Evolutionary conservation across 2,113 vertebrate species (phyloP).

Genomic region (Siphamia tubifer): DNA sequence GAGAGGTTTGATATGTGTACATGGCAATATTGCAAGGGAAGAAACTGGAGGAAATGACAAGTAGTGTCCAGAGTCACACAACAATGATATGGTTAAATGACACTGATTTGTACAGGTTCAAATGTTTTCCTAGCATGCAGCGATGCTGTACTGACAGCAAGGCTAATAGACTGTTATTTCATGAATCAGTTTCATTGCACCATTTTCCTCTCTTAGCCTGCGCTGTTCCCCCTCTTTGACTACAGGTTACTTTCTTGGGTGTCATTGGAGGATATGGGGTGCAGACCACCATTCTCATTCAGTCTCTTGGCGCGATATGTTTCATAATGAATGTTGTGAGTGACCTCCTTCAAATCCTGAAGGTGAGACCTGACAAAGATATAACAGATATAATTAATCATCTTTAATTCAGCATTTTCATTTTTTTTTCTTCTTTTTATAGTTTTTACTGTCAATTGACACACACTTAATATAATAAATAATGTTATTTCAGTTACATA

Average conservation of each 20-base stretch:
- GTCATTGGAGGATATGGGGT: slow-evolving; percentile 85
- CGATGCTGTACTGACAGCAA: slow-evolving; percentile 38
- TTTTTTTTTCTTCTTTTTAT: too few relatives aligned
- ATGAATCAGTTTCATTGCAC: slow-evolving; percentile 31
- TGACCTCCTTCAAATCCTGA: slow-evolving; percentile 97
- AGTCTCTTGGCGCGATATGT: slow-evolving; percentile 96
- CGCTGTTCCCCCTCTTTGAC: not conserved
- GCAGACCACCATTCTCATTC: slow-evolving; percentile 93
- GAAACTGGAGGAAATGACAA: not conserved
- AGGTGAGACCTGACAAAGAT: slow-evolving; percentile 87
- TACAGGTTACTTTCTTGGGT: slow-evolving; percentile 91
- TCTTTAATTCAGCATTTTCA: not conserved
- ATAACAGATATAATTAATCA: not conserved
- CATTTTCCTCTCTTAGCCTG: slow-evolving; percentile 14
- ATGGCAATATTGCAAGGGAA: not conserved
- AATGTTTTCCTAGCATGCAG: slow-evolving; percentile 64
- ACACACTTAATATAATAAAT: too few relatives aligned
- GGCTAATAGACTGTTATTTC: slow-evolving; percentile 18
- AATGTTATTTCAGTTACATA: too few relatives aligned
- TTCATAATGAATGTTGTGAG: slow-evolving; percentile 98
- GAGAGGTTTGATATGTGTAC: slow-evolving; percentile 18
- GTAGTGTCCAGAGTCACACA: not conserved
- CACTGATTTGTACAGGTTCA: slow-evolving; percentile 44
- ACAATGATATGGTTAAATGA: slow-evolving; percentile 25
- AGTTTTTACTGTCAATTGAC: too few relatives aligned